Percentiles rank a stretch among this genome's conserved stretches.
These are phyloP conservation scores for Eublepharis macularius DNA, from an alignment of 2,113 vertebrate species.

Conservation along the genomic window DNA sequence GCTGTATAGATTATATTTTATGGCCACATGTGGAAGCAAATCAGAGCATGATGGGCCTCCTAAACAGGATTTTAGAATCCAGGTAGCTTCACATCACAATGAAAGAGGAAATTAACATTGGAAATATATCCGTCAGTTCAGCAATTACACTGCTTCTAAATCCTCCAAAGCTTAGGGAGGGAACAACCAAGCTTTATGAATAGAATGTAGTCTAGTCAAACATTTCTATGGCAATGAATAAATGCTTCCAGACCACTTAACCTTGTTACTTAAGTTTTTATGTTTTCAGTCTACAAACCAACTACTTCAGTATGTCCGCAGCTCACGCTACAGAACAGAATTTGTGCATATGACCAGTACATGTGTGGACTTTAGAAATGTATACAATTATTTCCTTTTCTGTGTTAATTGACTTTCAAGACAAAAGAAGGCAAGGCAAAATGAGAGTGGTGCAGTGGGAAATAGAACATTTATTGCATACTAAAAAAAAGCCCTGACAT, in stretches of 20 bases:
- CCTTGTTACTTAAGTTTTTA: neutral
- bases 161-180: neutral
- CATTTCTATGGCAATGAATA: neutral
- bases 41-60: neutral
- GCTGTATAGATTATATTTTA: conserved; percentile 43
- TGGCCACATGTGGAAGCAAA: conserved; percentile 26
- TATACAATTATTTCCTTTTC: too few relatives aligned
- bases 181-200: conserved; percentile 3
- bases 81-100: conserved; percentile 25
- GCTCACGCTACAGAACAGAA: neutral
- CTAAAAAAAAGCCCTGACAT: too few relatives aligned
- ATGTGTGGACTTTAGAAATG: neutral
- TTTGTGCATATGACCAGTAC: neutral
- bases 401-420: neutral
- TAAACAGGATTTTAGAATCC: conserved; percentile 7
- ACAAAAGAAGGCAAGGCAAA: too few relatives aligned
- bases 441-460: too few relatives aligned
- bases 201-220: conserved; percentile 19
- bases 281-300: conserved; percentile 14
- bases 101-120: conserved; percentile 36
- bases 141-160: conserved; percentile 1
- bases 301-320: conserved; percentile 12
- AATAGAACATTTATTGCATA: too few relatives aligned
- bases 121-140: neutral
- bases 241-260: too few relatives aligned